Evolutionary conservation across 2,113 vertebrate species (phyloP).

Genomic region (Pionites leucogaster): DNA sequence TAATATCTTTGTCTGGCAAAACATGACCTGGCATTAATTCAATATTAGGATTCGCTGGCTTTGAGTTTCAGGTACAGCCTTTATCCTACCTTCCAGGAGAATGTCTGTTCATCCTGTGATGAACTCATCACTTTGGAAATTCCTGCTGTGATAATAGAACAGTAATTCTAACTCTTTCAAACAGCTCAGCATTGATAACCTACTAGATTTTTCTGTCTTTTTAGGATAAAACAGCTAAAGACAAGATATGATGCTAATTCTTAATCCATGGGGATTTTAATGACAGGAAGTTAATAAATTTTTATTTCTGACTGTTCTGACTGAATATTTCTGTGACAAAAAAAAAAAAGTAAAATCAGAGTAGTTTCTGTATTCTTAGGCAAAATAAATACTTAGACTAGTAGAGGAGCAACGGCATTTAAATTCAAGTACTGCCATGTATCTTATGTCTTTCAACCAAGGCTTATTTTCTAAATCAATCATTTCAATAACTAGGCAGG

Average conservation of each 20-base stretch:
- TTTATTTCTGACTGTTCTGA: neutral
- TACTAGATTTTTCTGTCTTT: constrained; percentile 49
- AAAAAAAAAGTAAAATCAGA: neutral
- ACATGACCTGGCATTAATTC: constrained; percentile 41
- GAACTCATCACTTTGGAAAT: constrained; percentile 38
- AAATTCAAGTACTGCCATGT: neutral
- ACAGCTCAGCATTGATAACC: neutral
- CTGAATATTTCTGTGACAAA: neutral
- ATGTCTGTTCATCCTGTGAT: constrained; percentile 20
- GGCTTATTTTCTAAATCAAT: constrained; percentile 43
- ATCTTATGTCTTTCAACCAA: constrained; percentile 27
- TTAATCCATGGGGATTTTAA: neutral
- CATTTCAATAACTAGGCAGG: neutral
- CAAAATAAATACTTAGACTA: neutral
- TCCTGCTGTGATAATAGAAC: constrained; percentile 59
- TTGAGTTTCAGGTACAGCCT: constrained; percentile 51
- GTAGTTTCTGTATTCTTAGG: neutral
- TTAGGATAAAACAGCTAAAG: constrained; percentile 18
- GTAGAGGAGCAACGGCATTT: neutral
- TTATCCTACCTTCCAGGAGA: constrained; percentile 49
- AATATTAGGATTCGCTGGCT: constrained; percentile 10
- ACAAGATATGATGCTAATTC: neutral
- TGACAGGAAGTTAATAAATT: neutral
- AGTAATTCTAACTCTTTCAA: constrained; percentile 43
- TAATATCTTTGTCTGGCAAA: constrained; percentile 65